phyloP scores from a whole-genome alignment of 35 echinoderm and acorn worm species.

The Heliocidaris erythrogramma region DNA sequence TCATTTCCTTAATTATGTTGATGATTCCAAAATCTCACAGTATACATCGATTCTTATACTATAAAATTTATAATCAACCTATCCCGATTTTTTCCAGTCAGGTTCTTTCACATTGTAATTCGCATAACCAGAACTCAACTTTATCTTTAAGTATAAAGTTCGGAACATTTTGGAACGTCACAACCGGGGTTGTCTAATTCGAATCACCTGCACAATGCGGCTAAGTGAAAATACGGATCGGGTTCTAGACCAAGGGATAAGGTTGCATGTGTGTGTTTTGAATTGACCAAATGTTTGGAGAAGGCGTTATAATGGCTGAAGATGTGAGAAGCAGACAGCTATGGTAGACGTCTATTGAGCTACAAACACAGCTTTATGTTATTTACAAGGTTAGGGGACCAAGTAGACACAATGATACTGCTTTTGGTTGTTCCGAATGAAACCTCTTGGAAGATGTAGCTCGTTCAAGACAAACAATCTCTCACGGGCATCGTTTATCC shows the following conservation, averaged over 20 bases:
- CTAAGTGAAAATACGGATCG: slow-evolving; percentile 7
- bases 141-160: neutral
- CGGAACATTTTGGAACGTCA: neutral
- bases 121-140: no score
- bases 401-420: neutral
- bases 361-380: neutral
- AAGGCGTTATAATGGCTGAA: neutral
- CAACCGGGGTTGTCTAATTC: neutral
- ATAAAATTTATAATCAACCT: no score
- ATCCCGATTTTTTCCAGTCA: no score
- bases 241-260: neutral
- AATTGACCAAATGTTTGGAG: slow-evolving; percentile 4
- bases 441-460: neutral
- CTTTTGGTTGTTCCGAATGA: neutral
- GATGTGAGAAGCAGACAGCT: neutral
- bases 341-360: neutral
- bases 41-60: no score
- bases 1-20: no score
- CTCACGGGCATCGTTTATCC: no score
- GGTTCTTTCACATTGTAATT: no score
- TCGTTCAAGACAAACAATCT: no score
- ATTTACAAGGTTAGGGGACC: neutral
- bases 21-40: no score
- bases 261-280: slow-evolving; percentile 1
- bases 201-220: neutral